Conservation (phyloP, 2,888 invertebrate genomes). For the Parelbella ahira region DNA sequence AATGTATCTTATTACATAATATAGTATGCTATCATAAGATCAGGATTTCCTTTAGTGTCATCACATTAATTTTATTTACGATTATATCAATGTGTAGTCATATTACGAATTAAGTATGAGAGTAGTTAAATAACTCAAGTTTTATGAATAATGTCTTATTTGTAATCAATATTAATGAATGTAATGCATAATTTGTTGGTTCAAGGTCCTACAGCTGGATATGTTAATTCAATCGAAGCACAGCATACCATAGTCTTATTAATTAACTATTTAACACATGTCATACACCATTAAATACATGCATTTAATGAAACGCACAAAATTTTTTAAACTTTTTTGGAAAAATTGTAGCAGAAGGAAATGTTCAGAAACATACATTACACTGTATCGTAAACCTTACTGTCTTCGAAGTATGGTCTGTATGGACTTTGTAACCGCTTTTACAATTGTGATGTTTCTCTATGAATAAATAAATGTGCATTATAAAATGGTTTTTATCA, state of each 20-base stretch:
- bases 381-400: too few relatives aligned
- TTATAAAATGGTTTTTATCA: slow-evolving; percentile 35
- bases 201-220: slow-evolving; percentile 35
- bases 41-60: slow-evolving; percentile 34
- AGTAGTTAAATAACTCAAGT: slow-evolving; percentile 53
- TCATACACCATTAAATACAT: background rate
- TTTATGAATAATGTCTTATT: slow-evolving; percentile 44
- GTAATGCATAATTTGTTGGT: slow-evolving; percentile 39
- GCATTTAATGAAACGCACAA: slow-evolving; percentile 43
- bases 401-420: slow-evolving; percentile 41
- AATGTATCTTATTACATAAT: slow-evolving; percentile 34
- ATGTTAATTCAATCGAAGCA: slow-evolving; percentile 15
- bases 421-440: slow-evolving; percentile 55
- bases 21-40: slow-evolving; percentile 28
- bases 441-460: slow-evolving; percentile 62
- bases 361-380: too few relatives aligned
- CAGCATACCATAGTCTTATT: too few relatives aligned
- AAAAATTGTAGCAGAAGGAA: too few relatives aligned
- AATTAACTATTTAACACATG: too few relatives aligned
- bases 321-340: slow-evolving; percentile 34
- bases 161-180: slow-evolving; percentile 47
- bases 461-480: slow-evolving; percentile 67
- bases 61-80: slow-evolving; percentile 31
- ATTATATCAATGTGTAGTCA: slow-evolving; percentile 66
- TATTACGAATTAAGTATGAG: slow-evolving; percentile 62